These are phyloP conservation scores for Aphaenogaster floridana DNA, from an alignment of 1,140 invertebrate species.

Conservation along the genomic window DNA sequence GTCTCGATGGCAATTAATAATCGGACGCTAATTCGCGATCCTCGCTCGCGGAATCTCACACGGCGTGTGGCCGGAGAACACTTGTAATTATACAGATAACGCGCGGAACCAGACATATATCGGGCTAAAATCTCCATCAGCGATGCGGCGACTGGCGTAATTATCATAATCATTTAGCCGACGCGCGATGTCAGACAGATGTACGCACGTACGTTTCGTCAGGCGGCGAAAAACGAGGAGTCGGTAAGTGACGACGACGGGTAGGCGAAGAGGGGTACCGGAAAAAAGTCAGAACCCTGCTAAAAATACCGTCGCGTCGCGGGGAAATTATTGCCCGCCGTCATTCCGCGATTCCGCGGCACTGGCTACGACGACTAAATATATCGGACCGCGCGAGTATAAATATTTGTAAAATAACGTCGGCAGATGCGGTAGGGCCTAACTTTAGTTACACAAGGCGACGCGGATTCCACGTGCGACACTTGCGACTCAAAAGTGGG, in stretches of 20 bases:
- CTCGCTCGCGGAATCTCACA: conserved; percentile 1
- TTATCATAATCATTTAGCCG: conserved; percentile 62
- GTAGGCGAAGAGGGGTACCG: neutral
- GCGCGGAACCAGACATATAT: conserved; percentile 9
- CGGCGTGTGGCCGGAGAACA: neutral
- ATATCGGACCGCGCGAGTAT: conserved; percentile 67
- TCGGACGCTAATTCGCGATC: neutral
- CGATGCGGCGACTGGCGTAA: neutral
- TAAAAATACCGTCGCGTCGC: conserved; percentile 39
- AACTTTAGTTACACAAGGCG: conserved; percentile 67
- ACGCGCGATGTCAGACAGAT: conserved; percentile 11
- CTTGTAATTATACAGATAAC: conserved; percentile 51
- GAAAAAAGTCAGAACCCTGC: conserved; percentile 35
- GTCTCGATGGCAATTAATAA: conserved; percentile 29
- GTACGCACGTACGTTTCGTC: neutral
- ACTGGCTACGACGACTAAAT: conserved; percentile 69
- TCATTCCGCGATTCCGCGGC: conserved; percentile 53
- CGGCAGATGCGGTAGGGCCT: conserved; percentile 70
- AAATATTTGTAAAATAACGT: conserved; percentile 78
- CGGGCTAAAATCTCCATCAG: conserved; percentile 29
- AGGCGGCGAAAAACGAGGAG: conserved; percentile 37
- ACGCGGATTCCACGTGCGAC: conserved; percentile 38
- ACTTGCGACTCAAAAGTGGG: neutral
- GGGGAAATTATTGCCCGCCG: conserved; percentile 64
- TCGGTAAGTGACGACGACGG: conserved; percentile 42